phyloP scores from a whole-genome alignment of 2,888 invertebrate genomes.

The Pheosia tremula region DNA sequence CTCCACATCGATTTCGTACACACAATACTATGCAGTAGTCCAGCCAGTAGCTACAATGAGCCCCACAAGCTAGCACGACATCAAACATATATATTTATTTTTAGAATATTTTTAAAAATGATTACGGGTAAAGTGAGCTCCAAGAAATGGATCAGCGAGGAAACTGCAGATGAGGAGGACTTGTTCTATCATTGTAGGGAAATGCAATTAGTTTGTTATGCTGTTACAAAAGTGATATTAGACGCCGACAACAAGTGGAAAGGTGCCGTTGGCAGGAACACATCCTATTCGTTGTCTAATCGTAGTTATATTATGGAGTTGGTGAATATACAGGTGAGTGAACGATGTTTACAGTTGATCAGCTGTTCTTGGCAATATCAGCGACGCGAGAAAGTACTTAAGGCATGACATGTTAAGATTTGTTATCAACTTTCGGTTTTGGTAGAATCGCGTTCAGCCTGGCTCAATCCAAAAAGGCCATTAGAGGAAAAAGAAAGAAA shows the following conservation, averaged over 20 bases:
- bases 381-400: too few species aligned
- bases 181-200: conserved; percentile 80
- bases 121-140: conserved; percentile 57
- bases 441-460: too few species aligned
- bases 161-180: conserved; percentile 76
- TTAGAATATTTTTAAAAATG: conserved; percentile 51
- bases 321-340: conserved; percentile 78
- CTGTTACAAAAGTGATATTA: conserved; percentile 72
- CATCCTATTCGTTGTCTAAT: conserved; percentile 64
- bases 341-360: conserved; percentile 1
- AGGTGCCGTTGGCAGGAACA: conserved; percentile 53
- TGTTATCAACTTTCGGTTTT: too few species aligned
- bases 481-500: too few species aligned
- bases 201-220: conserved; percentile 77
- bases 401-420: too few species aligned
- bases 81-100: conserved; percentile 30
- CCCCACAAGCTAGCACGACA: conserved; percentile 54
- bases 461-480: too few species aligned
- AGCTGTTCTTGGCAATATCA: not conserved
- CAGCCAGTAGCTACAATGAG: conserved; percentile 69
- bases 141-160: conserved; percentile 84
- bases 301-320: conserved; percentile 77
- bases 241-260: conserved; percentile 80
- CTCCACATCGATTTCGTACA: conserved; percentile 73
- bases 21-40: conserved; percentile 55